Conservation (phyloP, 2,113 vertebrate genomes). For the Nymphicus hollandicus region DNA sequence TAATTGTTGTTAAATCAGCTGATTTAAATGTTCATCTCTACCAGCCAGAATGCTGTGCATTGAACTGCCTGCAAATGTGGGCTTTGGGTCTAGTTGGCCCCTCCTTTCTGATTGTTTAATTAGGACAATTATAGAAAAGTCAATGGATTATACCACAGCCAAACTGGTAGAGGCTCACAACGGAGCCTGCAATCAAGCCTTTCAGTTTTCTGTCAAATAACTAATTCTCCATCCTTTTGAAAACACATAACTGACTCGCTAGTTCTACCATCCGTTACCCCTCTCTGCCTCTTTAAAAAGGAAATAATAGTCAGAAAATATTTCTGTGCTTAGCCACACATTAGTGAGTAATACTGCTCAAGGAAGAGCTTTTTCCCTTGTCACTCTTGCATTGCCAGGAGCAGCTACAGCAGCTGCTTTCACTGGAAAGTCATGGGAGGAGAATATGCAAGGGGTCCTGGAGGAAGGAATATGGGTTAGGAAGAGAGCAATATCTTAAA, state of each 20-base stretch:
- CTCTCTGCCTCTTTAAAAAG: not conserved
- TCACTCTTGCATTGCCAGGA: not conserved
- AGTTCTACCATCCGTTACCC: not conserved
- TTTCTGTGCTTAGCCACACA: not conserved
- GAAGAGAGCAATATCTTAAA: not conserved
- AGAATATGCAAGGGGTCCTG: not conserved
- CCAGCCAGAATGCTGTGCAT: not conserved
- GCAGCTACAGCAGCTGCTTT: not conserved
- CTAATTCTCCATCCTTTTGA: not conserved
- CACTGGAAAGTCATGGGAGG: not conserved
- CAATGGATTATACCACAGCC: not conserved
- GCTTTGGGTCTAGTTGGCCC: not conserved
- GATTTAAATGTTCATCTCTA: not conserved
- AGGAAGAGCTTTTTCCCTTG: not conserved
- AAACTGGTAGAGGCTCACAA: not conserved
- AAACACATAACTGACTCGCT: not conserved
- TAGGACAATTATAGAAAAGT: not conserved
- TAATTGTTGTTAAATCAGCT: not conserved
- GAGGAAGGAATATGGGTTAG: not conserved
- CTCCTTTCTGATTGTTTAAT: not conserved
- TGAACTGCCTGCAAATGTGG: not conserved
- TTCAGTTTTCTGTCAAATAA: not conserved
- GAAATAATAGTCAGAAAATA: not conserved
- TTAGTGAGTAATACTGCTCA: not conserved
- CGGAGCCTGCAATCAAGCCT: not conserved